Evolutionary conservation across 2,113 vertebrate genomes (phyloP).

Genomic region (Salvelinus alpinus): DNA sequence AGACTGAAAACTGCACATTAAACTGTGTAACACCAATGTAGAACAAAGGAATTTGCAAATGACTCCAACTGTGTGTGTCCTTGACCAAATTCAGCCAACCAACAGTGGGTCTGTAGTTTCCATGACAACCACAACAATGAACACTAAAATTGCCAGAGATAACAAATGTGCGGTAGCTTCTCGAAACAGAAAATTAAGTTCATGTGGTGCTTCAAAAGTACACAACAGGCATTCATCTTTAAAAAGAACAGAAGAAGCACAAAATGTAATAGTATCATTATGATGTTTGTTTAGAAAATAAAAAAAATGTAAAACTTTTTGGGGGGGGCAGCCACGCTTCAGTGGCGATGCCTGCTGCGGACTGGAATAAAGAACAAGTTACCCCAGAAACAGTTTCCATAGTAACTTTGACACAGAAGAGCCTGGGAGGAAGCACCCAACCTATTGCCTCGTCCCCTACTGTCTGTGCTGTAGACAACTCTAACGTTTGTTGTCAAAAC

Average conservation of each 20-base stretch:
- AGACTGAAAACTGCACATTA: neutral
- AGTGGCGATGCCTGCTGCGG: constrained; percentile 31
- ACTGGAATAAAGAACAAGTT: constrained; percentile 31
- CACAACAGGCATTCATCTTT: constrained; percentile 53
- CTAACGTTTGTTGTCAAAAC: neutral
- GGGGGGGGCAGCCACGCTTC: constrained; percentile 30
- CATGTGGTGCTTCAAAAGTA: constrained; percentile 62
- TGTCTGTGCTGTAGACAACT: constrained; percentile 2
- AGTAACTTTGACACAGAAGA: constrained; percentile 41
- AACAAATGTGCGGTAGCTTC: constrained; percentile 43
- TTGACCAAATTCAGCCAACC: constrained; percentile 23
- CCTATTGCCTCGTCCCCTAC: neutral
- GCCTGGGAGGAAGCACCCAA: constrained; percentile 14
- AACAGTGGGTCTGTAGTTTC: constrained; percentile 16
- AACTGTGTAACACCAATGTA: neutral
- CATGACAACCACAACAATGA: constrained; percentile 16
- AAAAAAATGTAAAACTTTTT: constrained; percentile 20
- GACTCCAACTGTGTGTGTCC: neutral
- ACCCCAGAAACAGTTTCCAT: constrained; percentile 39
- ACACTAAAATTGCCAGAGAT: constrained; percentile 29
- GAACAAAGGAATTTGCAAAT: neutral
- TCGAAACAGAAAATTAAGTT: constrained; percentile 60
- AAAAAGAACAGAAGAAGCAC: constrained; percentile 23
- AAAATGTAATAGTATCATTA: constrained; percentile 26
- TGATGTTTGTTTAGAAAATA: constrained; percentile 27